Evolutionary conservation across 2,888 invertebrate genomes (phyloP).

Genomic region (Agrilus mali): DNA sequence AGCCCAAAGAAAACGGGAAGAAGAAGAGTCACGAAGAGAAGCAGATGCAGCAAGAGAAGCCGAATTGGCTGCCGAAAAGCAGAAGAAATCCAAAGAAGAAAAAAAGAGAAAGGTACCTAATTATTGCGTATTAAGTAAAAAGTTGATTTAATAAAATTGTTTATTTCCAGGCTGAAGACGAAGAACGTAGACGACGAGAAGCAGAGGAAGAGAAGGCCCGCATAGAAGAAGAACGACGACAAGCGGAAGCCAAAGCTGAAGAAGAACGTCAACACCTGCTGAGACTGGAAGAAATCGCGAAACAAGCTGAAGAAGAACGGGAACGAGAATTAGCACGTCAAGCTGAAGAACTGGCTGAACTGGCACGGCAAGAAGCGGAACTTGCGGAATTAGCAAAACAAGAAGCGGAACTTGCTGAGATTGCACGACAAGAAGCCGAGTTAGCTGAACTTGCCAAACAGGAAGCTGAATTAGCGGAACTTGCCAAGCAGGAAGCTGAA

Average conservation of each 20-base stretch:
- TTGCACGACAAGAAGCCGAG: conserved; percentile 43
- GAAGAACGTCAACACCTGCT: conserved; percentile 37
- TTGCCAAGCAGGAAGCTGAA: conserved; percentile 41
- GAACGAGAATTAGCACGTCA: conserved; percentile 58
- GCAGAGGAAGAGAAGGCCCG: conserved; percentile 38
- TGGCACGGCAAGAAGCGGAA: conserved; percentile 48
- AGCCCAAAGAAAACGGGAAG: conserved; percentile 32
- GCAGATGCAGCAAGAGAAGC: conserved; percentile 38
- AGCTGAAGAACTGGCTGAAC: conserved; percentile 34
- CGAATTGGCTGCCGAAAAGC: conserved; percentile 36
- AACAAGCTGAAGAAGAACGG: conserved; percentile 48
- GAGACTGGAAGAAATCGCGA: conserved; percentile 45
- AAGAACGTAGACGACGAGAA: conserved; percentile 37
- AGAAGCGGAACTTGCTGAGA: conserved; percentile 41
- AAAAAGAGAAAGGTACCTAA: too few relatives aligned
- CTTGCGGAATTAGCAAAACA: conserved; percentile 43
- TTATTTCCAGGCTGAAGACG: conserved; percentile 33
- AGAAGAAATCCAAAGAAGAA: too few relatives aligned
- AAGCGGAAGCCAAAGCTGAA: conserved; percentile 30
- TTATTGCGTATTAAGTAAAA: too few relatives aligned
- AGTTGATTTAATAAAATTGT: neutral
- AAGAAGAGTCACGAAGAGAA: conserved; percentile 40
- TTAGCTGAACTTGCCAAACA: conserved; percentile 33
- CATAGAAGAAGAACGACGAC: conserved; percentile 37
- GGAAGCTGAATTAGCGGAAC: conserved; percentile 52